phyloP scores from a whole-genome alignment of 1,140 invertebrate species.

The Drosophila ohnishii region DNA sequence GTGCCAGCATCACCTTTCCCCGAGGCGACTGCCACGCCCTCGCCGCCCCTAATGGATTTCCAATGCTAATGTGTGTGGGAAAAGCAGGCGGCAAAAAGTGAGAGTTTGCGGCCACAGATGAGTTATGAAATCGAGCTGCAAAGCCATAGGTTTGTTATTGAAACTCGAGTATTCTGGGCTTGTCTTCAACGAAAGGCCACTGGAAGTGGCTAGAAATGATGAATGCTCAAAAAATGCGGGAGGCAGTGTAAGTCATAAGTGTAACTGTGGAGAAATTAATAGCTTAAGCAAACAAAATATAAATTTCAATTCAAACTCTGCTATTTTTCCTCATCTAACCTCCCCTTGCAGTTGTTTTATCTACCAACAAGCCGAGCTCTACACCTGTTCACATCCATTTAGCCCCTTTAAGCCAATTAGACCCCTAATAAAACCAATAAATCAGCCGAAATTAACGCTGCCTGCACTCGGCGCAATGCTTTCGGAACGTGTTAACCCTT shows the following conservation, averaged over 20 bases:
- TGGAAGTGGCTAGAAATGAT: slow-evolving; percentile 32
- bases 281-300: not conserved
- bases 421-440: slow-evolving; percentile 63
- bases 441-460: slow-evolving; percentile 60
- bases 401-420: slow-evolving; percentile 65
- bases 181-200: slow-evolving; percentile 32
- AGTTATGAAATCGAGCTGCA: slow-evolving; percentile 66
- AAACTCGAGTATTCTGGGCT: slow-evolving; percentile 40
- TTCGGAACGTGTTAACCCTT: slow-evolving; percentile 64
- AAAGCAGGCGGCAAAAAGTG: slow-evolving; percentile 56
- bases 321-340: not conserved
- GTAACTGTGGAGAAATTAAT: slow-evolving; percentile 1
- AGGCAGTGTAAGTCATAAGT: slow-evolving; percentile 17
- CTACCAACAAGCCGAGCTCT: not conserved
- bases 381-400: slow-evolving; percentile 29
- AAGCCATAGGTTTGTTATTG: slow-evolving; percentile 33
- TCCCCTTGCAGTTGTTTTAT: not conserved
- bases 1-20: slow-evolving; percentile 12
- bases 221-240: slow-evolving; percentile 25
- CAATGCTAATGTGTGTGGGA: slow-evolving; percentile 66
- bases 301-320: not conserved
- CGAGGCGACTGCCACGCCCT: slow-evolving; percentile 26
- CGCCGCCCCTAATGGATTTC: slow-evolving; percentile 57
- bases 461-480: slow-evolving; percentile 55
- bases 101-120: slow-evolving; percentile 58